These are phyloP conservation scores for Laticauda colubrina DNA, from an alignment of 2,113 vertebrate species.

Conservation along the genomic window DNA sequence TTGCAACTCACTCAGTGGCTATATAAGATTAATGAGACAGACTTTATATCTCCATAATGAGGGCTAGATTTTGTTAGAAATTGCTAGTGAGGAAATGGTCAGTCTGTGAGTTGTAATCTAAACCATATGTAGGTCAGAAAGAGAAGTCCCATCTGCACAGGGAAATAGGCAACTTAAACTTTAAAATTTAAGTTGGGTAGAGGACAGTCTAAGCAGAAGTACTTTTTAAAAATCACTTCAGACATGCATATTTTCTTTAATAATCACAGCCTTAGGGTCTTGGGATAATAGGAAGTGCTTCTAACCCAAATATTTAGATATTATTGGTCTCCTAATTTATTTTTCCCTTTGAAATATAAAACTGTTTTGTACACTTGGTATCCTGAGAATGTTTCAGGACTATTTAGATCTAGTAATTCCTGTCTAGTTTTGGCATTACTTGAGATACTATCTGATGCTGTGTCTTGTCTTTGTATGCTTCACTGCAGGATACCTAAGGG, in stretches of 20 bases:
- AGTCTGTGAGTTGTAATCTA: neutral
- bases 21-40: neutral
- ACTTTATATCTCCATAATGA: neutral
- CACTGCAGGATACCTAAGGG: neutral
- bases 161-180: neutral
- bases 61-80: neutral
- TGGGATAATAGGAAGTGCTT: neutral
- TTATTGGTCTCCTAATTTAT: neutral
- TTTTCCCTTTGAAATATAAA: neutral
- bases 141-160: neutral
- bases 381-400: neutral
- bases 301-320: neutral
- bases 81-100: neutral
- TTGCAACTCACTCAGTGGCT: neutral
- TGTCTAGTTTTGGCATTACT: neutral
- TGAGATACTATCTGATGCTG: neutral
- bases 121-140: neutral
- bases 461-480: neutral
- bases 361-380: neutral
- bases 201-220: neutral
- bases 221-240: neutral
- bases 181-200: neutral
- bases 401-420: neutral
- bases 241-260: neutral
- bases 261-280: neutral